These are phyloP conservation scores for Ispidina lecontei DNA, from an alignment of 2,797 vertebrate genomes.

Conservation along the genomic window DNA sequence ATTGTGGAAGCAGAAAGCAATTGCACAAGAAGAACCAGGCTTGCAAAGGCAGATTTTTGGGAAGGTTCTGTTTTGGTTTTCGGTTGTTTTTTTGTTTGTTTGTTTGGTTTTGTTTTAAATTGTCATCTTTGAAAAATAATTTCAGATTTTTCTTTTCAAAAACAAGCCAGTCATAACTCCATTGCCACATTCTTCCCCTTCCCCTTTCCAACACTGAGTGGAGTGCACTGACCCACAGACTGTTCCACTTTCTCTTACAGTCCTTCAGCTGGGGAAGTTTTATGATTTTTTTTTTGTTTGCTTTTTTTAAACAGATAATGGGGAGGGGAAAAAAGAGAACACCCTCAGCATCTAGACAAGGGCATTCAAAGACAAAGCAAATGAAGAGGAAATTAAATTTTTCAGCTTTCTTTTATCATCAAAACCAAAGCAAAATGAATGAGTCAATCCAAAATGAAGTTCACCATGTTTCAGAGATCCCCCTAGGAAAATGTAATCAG, in stretches of 20 bases:
- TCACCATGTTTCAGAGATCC: not conserved
- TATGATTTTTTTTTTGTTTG: not conserved
- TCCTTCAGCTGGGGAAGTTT: not conserved
- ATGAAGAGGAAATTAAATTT: constrained; percentile 27
- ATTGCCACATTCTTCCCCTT: not conserved
- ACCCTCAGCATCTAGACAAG: not conserved
- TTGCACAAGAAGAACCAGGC: not conserved
- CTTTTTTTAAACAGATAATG: not conserved
- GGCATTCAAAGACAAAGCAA: not conserved
- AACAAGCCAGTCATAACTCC: not conserved
- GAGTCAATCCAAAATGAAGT: not conserved
- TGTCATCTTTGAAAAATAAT: not conserved
- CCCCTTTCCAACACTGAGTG: not conserved
- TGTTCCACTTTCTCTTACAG: not conserved
- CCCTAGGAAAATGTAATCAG: not conserved
- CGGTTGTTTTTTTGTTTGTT: no score
- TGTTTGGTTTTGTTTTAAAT: not conserved
- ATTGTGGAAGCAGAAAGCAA: not conserved
- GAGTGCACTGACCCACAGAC: not conserved
- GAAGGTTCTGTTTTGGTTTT: not conserved
- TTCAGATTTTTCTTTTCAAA: not conserved
- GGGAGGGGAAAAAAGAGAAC: not conserved
- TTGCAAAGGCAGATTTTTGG: not conserved
- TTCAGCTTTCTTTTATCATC: constrained; percentile 8
- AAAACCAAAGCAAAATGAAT: not conserved